phyloP scores from a whole-genome alignment of 2,888 invertebrate genomes.

The Acronicta alni region DNA sequence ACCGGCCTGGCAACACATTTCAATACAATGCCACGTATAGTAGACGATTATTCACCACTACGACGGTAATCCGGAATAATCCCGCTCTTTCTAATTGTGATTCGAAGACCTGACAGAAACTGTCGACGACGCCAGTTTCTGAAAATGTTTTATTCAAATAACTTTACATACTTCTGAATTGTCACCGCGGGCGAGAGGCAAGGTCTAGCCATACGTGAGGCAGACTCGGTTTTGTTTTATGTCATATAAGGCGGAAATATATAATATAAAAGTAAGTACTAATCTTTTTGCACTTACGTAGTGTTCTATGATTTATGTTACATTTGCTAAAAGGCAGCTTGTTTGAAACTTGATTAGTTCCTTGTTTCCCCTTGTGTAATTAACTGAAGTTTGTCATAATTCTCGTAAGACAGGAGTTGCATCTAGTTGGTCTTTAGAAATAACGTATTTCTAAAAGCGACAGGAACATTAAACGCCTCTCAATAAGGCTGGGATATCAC shows the following conservation, averaged over 20 bases:
- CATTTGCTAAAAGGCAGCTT: too few species aligned
- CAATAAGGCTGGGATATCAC: background rate
- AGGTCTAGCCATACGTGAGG: conserved; percentile 8
- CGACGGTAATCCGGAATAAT: conserved; percentile 49
- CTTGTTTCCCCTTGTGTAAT: background rate
- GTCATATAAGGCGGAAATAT: background rate
- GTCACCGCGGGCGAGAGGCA: conserved; percentile 13
- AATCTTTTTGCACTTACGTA: too few species aligned
- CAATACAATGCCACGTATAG: conserved; percentile 54
- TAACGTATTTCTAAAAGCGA: background rate
- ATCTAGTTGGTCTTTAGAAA: background rate
- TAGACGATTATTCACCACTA: conserved; percentile 52
- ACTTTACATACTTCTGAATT: conserved; percentile 47
- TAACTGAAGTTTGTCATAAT: background rate
- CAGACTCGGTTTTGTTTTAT: conserved; percentile 2
- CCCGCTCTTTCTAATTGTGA: conserved; percentile 48
- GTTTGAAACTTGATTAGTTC: background rate
- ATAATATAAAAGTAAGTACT: too few species aligned
- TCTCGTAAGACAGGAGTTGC: too few species aligned
- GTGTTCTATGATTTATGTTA: too few species aligned
- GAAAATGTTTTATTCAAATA: conserved; percentile 56
- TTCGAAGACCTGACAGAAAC: conserved; percentile 19
- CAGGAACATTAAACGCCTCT: background rate
- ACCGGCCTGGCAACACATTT: conserved; percentile 30
- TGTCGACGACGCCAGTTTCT: conserved; percentile 28